phyloP scores from a whole-genome alignment of 1,140 invertebrate genomes.

The Caenorhabditis remanei region DNA sequence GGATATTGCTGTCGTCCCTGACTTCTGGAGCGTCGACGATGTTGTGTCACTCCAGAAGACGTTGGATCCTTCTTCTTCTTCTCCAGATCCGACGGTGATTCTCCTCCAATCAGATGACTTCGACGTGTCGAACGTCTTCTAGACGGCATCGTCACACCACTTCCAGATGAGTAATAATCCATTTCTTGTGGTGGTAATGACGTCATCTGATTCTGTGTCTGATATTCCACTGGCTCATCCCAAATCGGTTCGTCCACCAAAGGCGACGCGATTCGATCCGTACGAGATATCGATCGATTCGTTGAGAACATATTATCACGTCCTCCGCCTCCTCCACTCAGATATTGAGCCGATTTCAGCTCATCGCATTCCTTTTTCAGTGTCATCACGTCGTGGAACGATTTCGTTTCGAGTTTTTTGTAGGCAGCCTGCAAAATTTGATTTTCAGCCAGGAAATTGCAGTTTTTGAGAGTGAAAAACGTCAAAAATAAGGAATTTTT shows the following conservation, averaged over 20 bases:
- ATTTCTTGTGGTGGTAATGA: not conserved
- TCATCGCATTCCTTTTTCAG: not conserved
- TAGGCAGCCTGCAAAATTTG: not conserved
- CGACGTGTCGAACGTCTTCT: not conserved
- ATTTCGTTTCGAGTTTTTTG: not conserved
- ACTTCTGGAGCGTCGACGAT: constrained; percentile 25
- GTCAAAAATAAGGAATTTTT: too few species aligned
- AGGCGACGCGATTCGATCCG: not conserved
- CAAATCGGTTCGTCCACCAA: constrained; percentile 2
- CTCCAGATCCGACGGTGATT: constrained; percentile 35
- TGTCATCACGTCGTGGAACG: constrained; percentile 3
- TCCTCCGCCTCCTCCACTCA: not conserved
- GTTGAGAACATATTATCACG: not conserved
- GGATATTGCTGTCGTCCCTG: not conserved
- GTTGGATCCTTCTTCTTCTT: not conserved
- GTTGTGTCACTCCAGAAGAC: not conserved
- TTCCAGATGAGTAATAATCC: constrained; percentile 10
- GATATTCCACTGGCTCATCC: constrained; percentile 7
- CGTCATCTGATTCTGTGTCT: not conserved
- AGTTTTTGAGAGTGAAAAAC: too few species aligned
- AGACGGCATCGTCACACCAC: not conserved
- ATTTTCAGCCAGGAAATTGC: too few species aligned
- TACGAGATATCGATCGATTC: not conserved
- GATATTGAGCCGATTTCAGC: not conserved
- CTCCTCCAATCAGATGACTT: constrained; percentile 2